Conservation (phyloP, 1,140 invertebrate genomes). For the Drosophila dunni region DNA sequence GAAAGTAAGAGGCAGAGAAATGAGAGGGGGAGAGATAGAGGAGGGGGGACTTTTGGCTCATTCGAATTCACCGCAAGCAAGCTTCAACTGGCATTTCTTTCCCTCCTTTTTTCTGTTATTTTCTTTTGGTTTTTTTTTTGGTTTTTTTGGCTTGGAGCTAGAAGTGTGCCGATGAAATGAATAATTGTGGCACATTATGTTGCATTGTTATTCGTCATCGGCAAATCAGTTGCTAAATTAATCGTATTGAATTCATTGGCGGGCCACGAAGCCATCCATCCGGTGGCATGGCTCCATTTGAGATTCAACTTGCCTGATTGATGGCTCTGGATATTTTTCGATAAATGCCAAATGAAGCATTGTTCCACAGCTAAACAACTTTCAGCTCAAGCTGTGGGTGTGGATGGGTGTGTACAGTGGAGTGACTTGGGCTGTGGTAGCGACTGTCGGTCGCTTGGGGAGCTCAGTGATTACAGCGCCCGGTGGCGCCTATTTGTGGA, state of each 20-base stretch:
- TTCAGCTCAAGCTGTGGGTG: not conserved
- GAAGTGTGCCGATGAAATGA: slow-evolving; percentile 55
- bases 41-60: not conserved
- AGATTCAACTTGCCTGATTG: slow-evolving; percentile 55
- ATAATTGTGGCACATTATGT: slow-evolving; percentile 76
- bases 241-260: slow-evolving; percentile 74
- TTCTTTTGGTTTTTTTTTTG: no score
- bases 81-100: slow-evolving; percentile 18
- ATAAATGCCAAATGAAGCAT: slow-evolving; percentile 49
- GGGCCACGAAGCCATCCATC: slow-evolving; percentile 43
- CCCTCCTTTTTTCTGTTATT: no score
- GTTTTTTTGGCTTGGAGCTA: not conserved
- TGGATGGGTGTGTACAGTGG: no score
- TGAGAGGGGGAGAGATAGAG: no score
- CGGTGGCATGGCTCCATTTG: slow-evolving; percentile 34
- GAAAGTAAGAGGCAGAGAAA: no score
- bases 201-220: slow-evolving; percentile 77
- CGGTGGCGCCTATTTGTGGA: slow-evolving; percentile 50
- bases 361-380: slow-evolving; percentile 23
- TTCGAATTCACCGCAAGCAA: slow-evolving; percentile 21
- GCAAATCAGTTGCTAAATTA: slow-evolving; percentile 78
- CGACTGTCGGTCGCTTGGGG: slow-evolving; percentile 10
- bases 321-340: slow-evolving; percentile 45
- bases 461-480: slow-evolving; percentile 49
- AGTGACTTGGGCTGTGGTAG: not conserved